Conservation (phyloP, 2,113 vertebrate genomes). For the Paedocypris sp. region DNA sequence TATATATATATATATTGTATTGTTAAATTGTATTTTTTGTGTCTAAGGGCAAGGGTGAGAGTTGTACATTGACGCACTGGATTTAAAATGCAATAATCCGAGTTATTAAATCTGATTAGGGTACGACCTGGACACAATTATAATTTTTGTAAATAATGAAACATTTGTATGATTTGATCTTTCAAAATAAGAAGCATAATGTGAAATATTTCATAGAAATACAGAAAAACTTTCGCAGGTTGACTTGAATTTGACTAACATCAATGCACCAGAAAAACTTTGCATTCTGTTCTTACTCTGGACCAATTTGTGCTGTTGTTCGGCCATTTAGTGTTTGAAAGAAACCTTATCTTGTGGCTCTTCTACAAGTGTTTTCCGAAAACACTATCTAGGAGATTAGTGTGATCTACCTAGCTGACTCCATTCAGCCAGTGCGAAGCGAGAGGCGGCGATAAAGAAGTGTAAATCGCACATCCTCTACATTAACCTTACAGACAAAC, state of each 20-base stretch:
- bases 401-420: background rate
- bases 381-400: background rate
- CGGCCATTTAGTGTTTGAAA: conserved; percentile 3
- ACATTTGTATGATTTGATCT: conserved; percentile 74
- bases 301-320: too few species aligned
- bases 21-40: too few species aligned
- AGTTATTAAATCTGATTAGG: conserved; percentile 55
- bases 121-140: too few species aligned
- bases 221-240: too few species aligned
- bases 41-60: too few species aligned
- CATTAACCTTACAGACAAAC: conserved; percentile 23
- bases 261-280: conserved; percentile 23
- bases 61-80: too few species aligned
- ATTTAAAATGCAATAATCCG: conserved; percentile 46
- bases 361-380: background rate
- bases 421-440: too few species aligned
- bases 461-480: conserved; percentile 4
- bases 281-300: too few species aligned
- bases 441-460: conserved; percentile 9
- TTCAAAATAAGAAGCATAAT: conserved; percentile 59
- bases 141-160: too few species aligned
- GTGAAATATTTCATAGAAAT: too few species aligned
- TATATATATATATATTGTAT: too few species aligned
- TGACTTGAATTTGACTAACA: too few species aligned
- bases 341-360: background rate